Conservation (phyloP, 1,140 invertebrate species). For the Sycophila sp. region DNA sequence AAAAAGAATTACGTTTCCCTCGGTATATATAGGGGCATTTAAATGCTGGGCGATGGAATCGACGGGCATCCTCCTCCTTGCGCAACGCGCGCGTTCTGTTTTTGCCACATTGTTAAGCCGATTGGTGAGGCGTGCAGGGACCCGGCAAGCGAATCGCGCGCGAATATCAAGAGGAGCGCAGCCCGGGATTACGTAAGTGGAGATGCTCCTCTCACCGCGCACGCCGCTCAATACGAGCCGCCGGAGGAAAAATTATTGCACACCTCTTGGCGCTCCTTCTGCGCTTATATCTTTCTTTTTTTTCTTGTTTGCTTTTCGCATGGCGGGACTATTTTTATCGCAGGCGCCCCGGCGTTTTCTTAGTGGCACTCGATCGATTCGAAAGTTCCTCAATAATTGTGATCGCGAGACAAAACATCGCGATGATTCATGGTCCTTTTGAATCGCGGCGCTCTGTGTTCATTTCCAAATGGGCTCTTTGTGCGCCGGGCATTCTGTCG, state of each 20-base stretch:
- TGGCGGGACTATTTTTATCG: no score
- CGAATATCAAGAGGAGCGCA: slow-evolving; percentile 13
- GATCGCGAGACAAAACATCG: background rate
- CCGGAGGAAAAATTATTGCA: no score
- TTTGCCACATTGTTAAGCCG: slow-evolving; percentile 18
- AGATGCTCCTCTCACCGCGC: background rate
- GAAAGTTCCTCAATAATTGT: slow-evolving; percentile 16
- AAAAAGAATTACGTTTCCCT: no score
- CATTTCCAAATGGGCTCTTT: background rate
- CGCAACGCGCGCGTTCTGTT: slow-evolving; percentile 8
- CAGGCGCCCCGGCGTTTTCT: no score
- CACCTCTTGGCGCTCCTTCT: no score
- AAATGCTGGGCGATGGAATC: no score
- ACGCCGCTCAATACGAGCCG: no score
- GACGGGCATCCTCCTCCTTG: background rate
- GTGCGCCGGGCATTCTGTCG: background rate
- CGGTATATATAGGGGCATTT: no score
- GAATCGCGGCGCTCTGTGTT: background rate
- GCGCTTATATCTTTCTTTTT: background rate
- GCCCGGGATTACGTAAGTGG: slow-evolving; percentile 14
- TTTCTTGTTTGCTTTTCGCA: background rate
- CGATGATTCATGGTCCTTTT: background rate
- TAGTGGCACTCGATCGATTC: slow-evolving; percentile 13
- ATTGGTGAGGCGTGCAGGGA: slow-evolving; percentile 17
- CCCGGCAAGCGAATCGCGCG: background rate